phyloP scores from a whole-genome alignment of 2,113 vertebrate species.

The Danionella cerebrum region DNA sequence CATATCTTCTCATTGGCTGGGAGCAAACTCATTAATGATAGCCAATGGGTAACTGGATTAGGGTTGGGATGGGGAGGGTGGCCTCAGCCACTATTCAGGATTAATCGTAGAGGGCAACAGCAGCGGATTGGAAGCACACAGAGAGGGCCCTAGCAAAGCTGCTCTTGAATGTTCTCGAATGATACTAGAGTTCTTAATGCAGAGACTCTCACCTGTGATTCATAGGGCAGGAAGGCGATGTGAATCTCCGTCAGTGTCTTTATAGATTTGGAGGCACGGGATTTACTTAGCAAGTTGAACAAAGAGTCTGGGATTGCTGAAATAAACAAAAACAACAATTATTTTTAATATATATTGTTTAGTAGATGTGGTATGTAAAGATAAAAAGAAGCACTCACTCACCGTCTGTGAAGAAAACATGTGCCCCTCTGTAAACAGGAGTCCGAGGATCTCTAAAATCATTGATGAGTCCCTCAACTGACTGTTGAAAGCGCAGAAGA shows the following conservation, averaged over 20 bases:
- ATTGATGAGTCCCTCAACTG: conserved; percentile 84
- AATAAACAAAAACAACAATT: background rate
- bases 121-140: conserved; percentile 48
- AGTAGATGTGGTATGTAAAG: background rate
- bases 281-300: conserved; percentile 94
- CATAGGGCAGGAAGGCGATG: conserved; percentile 91
- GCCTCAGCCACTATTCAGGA: conserved; percentile 31
- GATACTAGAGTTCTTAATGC: background rate
- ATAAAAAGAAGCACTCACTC: conserved; percentile 46
- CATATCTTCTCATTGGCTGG: conserved; percentile 35
- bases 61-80: background rate
- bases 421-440: conserved; percentile 82
- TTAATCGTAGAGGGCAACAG: conserved; percentile 48
- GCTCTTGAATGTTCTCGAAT: conserved; percentile 41
- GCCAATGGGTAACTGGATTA: conserved; percentile 47
- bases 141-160: conserved; percentile 31
- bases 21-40: background rate
- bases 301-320: conserved; percentile 85
- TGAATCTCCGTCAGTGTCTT: conserved; percentile 98
- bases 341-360: background rate
- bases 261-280: conserved; percentile 89
- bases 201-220: conserved; percentile 82
- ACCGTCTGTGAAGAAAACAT: conserved; percentile 98
- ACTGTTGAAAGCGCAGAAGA: conserved; percentile 59
- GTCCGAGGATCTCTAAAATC: conserved; percentile 89